Conservation (phyloP, 2,113 vertebrate genomes). For the Sula dactylatra region DNA sequence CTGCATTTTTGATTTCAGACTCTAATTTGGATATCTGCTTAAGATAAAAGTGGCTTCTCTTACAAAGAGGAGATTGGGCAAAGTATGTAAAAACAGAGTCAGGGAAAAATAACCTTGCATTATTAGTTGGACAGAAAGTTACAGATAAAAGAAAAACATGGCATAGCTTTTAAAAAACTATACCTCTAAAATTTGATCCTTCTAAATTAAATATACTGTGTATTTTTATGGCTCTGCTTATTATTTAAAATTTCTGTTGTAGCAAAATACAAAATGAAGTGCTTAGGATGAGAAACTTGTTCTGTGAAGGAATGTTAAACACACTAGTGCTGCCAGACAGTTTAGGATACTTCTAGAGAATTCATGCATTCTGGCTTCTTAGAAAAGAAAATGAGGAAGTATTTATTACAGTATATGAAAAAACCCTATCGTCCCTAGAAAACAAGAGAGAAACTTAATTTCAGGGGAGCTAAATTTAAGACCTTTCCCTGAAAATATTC, state of each 20-base stretch:
- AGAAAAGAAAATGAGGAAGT: neutral
- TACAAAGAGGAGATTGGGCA: neutral
- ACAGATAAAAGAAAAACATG: neutral
- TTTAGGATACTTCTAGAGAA: neutral
- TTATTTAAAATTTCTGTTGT: neutral
- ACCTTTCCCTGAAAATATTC: neutral
- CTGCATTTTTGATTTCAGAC: neutral
- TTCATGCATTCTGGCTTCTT: neutral
- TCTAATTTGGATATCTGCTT: neutral
- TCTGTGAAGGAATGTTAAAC: neutral
- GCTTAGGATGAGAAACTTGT: neutral
- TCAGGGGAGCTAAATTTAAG: neutral
- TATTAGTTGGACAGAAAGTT: neutral
- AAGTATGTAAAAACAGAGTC: neutral
- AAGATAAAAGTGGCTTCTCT: neutral
- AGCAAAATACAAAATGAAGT: neutral
- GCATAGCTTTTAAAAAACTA: neutral
- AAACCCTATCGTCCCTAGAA: neutral
- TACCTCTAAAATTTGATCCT: neutral
- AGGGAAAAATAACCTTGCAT: neutral
- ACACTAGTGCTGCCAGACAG: neutral
- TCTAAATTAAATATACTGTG: neutral
- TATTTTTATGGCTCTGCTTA: neutral
- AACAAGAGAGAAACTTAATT: neutral
- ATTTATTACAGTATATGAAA: neutral